Base-by-base conservation (phyloP, 1,140 invertebrate genomes). In the Polyergus mexicanus region DNA sequence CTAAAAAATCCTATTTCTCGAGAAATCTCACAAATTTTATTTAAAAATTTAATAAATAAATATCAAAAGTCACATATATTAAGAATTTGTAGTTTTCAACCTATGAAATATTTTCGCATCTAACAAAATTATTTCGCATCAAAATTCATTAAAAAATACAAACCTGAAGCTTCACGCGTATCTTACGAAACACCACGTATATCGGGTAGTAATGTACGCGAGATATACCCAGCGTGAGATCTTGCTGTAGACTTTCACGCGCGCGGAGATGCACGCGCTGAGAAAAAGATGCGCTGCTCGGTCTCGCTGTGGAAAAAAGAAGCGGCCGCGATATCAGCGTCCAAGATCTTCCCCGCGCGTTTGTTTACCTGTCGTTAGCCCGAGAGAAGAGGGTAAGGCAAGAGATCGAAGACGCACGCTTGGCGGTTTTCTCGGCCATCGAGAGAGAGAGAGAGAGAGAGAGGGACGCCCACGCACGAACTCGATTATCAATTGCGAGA, bases 221-320 rank as follows among this genome's bases (percentile, higher is more conserved):
- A 78, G 62, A 83, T 60, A 71, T 72, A 66, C 63, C 77, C 88
- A 88, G 87, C 87, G 88, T 89, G 88, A 89, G 87, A 89, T 72
- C 88, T 69, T 84, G 41, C 72, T 16, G 66, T 25, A n/a, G 66
- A 90, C 88, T 90, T 90, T 90, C 89, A 81, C 88, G 86, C 62
- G 62, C 88, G 78, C 58, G 28, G 54, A 83, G 85, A 89, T 71
- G 72, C 69, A n/a, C 72, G 47, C 72, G 54, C 62, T 86, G 65
- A 75, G 66, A 89, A 84, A 90, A 85, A 89, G 65, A 62, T 58
- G 51, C 22, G 28, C 44, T 41, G 62, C 56, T 58, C 58, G 86
- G 44, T 51, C 32, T 44, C 38, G 16, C 58, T 13, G 63, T 54
- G 86, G 47, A 35, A 77, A 76, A 72, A 69, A 75, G 83, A 89